Evolutionary conservation across 1,140 invertebrate genomes (phyloP).

Genomic region (Parasteatoda tepidariorum): DNA sequence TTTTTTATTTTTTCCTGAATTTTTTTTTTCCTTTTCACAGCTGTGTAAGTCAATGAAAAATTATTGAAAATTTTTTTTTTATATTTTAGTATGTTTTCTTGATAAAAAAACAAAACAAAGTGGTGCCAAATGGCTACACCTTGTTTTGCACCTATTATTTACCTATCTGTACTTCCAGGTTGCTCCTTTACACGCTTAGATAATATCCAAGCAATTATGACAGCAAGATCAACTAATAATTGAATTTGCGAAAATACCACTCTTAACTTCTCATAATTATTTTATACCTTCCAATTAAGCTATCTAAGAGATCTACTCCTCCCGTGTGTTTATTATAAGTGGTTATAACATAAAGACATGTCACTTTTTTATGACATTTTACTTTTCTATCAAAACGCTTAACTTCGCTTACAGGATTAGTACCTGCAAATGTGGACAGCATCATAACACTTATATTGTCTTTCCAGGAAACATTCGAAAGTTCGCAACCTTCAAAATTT

Average conservation of each 20-base stretch:
- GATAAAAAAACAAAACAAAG: too few species aligned
- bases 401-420: not conserved
- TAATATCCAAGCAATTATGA: too few species aligned
- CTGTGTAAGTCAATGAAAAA: too few species aligned
- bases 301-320: conserved; percentile 3
- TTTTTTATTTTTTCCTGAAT: too few species aligned
- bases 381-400: not conserved
- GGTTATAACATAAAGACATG: conserved; percentile 2
- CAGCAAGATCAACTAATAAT: not conserved
- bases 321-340: conserved; percentile 15
- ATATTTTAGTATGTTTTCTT: too few species aligned
- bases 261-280: not conserved
- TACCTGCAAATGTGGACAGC: conserved; percentile 1
- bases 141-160: too few species aligned
- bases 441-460: not conserved
- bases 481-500: not conserved
- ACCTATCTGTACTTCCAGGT: too few species aligned
- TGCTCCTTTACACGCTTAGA: too few species aligned
- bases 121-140: too few species aligned
- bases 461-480: not conserved
- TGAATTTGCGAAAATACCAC: conserved; percentile 1
- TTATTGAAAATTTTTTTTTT: too few species aligned
- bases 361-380: not conserved
- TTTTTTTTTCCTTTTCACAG: too few species aligned
- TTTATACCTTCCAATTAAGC: conserved; percentile 19